phyloP scores from a whole-genome alignment of 2,797 vertebrate species.

The Megalops cyprinoides region DNA sequence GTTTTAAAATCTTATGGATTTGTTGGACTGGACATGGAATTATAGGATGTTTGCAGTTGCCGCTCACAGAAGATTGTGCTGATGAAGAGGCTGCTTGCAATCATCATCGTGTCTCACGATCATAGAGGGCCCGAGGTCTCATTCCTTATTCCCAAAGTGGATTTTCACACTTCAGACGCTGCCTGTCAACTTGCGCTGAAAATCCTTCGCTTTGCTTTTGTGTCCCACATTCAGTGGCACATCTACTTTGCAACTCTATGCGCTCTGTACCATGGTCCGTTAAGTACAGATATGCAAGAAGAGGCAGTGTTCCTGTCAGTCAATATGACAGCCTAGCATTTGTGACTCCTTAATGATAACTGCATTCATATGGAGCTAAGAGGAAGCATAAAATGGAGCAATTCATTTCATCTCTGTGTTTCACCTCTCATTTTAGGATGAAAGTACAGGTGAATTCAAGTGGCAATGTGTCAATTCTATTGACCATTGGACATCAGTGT shows the following conservation, averaged over 20 bases:
- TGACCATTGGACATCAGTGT: not conserved
- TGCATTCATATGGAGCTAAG: not conserved
- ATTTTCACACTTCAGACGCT: not conserved
- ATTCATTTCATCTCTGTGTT: too few relatives aligned
- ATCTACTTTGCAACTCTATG: not conserved
- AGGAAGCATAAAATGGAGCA: not conserved
- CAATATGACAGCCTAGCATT: not conserved
- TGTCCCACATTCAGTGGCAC: too few relatives aligned
- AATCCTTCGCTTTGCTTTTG: too few relatives aligned
- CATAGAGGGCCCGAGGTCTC: not conserved
- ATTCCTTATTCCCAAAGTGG: constrained; percentile 5
- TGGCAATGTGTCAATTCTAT: too few relatives aligned
- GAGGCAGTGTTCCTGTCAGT: too few relatives aligned
- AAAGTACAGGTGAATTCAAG: not conserved
- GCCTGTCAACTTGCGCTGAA: not conserved
- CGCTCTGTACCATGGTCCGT: not conserved
- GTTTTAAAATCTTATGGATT: not conserved
- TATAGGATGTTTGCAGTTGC: constrained; percentile 15
- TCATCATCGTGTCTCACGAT: not conserved
- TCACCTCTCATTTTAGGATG: too few relatives aligned
- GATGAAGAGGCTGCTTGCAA: not conserved
- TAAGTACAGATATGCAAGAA: not conserved
- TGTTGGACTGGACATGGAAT: constrained; percentile 1
- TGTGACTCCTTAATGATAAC: not conserved
- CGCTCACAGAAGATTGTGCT: not conserved